Base-by-base conservation (phyloP, 1,140 invertebrate genomes). In the Drosophila erecta region DNA sequence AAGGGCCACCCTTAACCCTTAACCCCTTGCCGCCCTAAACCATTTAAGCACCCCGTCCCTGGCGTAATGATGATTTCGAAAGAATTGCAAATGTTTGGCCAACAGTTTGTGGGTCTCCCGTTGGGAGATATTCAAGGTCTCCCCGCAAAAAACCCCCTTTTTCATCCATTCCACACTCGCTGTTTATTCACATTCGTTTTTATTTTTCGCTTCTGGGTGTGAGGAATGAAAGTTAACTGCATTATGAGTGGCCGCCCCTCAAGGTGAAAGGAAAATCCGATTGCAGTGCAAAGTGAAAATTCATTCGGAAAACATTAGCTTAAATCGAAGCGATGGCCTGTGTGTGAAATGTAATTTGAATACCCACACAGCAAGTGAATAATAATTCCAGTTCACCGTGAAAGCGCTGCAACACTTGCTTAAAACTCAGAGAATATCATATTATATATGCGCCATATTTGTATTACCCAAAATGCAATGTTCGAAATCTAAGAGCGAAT, bases 1-100 rank as follows among this genome's bases (percentile, higher is more conserved):
- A 51, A 10, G 14, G 33, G 5, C 27, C 22, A 15, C 43, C 15
- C 33, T 17, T 15, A 30, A 15, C 43, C 15, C 33, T 17, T 15
- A 30, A 27, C 54, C 35, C 27, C 44, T 38, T 38, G 14, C 11
- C 6, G 14, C 22, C 15, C 49, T 12, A 37, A 50, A 33, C 57
- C 27, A 67, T 41, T 64, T 41, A 14, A 57, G 37, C 54, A 30
- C 56, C 24, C 24, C n/a, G n/a, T 33, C 35, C 44, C 20, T 7
- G 22, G n/a, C 72, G 41, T 76, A 76, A 76, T 70, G 74, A 76
- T 76, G 74, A 76, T 76, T 69, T 76, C 73, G 60, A 76, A 76
- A 55, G 75, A 76, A 76, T 76, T 69, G 74, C 73, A 76, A 76
- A 69, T 69, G 54, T 61, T 76, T 76, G 67, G 70, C 67, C 72